phyloP scores from a whole-genome alignment of 2,797 vertebrate genomes.

The Margarornis squamiger region DNA sequence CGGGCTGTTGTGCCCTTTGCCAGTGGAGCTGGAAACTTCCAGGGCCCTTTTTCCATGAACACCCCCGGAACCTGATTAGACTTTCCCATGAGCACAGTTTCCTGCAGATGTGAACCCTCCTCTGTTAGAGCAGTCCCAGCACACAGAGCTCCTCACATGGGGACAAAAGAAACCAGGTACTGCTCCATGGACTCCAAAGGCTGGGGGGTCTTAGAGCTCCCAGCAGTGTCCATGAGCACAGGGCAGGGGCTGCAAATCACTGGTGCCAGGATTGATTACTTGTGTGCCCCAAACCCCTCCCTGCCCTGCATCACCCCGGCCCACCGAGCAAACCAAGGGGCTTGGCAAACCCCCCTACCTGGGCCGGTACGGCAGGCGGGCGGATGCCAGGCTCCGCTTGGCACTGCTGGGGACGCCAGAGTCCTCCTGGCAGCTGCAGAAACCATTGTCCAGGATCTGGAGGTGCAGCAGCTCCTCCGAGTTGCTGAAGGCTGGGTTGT shows the following conservation, averaged over 20 bases:
- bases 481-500: constrained; percentile 86
- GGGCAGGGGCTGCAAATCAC: not conserved
- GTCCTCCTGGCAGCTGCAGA: constrained; percentile 83
- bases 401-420: constrained; percentile 64
- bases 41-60: not conserved
- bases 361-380: fast-evolving
- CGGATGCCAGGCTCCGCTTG: not conserved
- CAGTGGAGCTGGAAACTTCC: not conserved
- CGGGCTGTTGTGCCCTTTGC: not conserved
- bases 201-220: not conserved
- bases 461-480: constrained; percentile 88
- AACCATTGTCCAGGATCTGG: constrained; percentile 79
- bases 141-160: fast-evolving
- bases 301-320: fast-evolving
- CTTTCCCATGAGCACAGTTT: not conserved
- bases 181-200: fast-evolving
- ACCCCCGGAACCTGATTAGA: not conserved
- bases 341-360: not conserved
- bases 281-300: not conserved
- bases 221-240: fast-evolving
- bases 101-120: not conserved
- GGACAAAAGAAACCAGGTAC: not conserved
- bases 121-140: not conserved
- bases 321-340: fast-evolving
- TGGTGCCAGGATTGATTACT: not conserved